Evolutionary conservation across 2,797 vertebrate genomes (phyloP).

Genomic region (Anomalospiza imberbis): DNA sequence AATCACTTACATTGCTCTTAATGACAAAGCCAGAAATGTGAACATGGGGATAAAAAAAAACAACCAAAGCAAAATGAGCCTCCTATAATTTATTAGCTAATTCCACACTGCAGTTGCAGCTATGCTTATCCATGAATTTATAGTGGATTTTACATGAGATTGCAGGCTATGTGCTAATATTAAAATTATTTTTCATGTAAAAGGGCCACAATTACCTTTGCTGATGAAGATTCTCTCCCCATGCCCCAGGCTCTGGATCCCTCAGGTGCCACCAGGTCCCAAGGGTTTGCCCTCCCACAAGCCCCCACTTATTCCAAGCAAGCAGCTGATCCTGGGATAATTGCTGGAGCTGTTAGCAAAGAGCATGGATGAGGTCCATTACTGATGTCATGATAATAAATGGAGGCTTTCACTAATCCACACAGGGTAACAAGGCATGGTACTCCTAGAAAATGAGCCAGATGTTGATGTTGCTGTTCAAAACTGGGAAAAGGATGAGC

Average conservation of each 20-base stretch:
- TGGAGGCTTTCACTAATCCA: neutral
- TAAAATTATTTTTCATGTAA: neutral
- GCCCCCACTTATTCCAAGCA: neutral
- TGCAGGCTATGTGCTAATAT: neutral
- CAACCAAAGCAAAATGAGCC: neutral
- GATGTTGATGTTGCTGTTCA: neutral
- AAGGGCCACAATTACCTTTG: neutral
- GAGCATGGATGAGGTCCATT: neutral
- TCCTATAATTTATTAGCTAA: neutral
- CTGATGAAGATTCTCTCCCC: neutral
- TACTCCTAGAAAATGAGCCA: neutral
- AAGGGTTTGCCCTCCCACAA: neutral
- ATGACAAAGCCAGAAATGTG: neutral
- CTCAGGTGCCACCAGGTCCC: neutral
- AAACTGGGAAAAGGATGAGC: neutral
- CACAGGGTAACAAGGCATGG: neutral
- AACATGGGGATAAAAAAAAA: neutral
- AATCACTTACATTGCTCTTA: neutral
- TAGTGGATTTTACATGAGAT: neutral
- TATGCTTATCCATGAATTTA: neutral
- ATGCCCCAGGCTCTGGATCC: neutral
- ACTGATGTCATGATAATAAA: neutral
- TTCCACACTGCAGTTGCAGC: neutral
- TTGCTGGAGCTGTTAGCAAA: neutral
- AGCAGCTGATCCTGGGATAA: neutral